Evolutionary conservation across 2,888 invertebrate genomes (phyloP).

Genomic region (Camptogramma bilineatum): DNA sequence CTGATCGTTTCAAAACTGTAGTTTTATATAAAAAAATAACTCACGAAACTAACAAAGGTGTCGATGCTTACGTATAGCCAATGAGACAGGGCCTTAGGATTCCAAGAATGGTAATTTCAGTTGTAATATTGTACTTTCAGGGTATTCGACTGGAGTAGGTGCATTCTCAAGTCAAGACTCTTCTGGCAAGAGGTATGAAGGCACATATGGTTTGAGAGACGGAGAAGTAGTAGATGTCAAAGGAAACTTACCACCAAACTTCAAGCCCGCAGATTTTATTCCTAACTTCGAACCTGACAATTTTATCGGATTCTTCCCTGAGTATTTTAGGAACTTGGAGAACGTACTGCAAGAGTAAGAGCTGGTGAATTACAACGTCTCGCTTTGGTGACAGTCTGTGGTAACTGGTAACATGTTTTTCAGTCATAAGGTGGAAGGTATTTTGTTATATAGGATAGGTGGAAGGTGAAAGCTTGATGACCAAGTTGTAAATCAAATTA

Average conservation of each 20-base stretch:
- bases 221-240: constrained; percentile 52
- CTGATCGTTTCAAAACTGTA: no score
- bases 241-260: constrained; percentile 43
- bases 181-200: constrained; percentile 75
- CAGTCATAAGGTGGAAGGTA: constrained; percentile 30
- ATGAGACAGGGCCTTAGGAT: not conserved
- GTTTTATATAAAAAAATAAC: no score
- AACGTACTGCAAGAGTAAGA: constrained; percentile 75
- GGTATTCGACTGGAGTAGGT: constrained; percentile 58
- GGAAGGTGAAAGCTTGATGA: not conserved
- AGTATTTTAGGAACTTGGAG: constrained; percentile 70
- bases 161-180: constrained; percentile 72
- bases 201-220: constrained; percentile 67
- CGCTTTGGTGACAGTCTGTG: constrained; percentile 68
- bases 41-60: no score
- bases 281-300: constrained; percentile 49
- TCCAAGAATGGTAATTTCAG: not conserved
- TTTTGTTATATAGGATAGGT: not conserved
- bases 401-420: constrained; percentile 35
- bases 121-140: constrained; percentile 31
- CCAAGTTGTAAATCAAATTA: not conserved
- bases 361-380: constrained; percentile 46
- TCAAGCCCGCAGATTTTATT: constrained; percentile 34
- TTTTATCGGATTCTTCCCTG: constrained; percentile 65
- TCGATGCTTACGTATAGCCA: not conserved